phyloP scores from a whole-genome alignment of 2,113 vertebrate genomes.

The Oceanites oceanicus region DNA sequence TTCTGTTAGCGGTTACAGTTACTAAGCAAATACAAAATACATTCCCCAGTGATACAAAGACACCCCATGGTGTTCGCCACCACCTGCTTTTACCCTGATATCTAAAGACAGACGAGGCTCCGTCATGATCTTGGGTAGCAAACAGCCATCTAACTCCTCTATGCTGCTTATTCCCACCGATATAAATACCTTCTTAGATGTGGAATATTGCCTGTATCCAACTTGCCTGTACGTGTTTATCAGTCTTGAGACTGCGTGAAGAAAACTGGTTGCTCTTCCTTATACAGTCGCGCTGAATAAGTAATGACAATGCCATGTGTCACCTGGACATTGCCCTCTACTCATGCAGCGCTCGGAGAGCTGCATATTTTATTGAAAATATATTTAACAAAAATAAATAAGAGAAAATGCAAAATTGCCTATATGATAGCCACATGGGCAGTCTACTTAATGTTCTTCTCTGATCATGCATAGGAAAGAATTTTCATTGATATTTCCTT shows the following conservation, averaged over 20 bases:
- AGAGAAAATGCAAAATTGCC: neutral
- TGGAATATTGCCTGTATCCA: neutral
- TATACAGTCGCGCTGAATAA: neutral
- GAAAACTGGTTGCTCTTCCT: neutral
- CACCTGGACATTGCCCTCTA: neutral
- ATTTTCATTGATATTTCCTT: neutral
- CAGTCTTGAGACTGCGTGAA: accelerated
- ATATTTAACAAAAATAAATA: neutral
- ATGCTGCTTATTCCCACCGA: neutral
- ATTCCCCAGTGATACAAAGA: neutral
- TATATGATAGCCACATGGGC: neutral
- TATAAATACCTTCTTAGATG: neutral
- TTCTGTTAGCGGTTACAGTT: neutral
- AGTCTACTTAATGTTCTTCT: neutral
- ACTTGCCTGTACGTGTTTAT: neutral
- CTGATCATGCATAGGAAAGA: neutral
- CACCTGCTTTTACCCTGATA: neutral
- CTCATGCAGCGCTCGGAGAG: neutral
- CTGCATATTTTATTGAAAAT: neutral
- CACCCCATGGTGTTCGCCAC: neutral
- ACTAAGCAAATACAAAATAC: neutral
- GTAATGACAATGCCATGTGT: neutral
- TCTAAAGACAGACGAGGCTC: neutral
- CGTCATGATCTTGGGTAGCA: accelerated
- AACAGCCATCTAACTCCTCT: neutral